These are phyloP conservation scores for Euthynnus affinis DNA, from an alignment of 2,797 vertebrate species.

Conservation along the genomic window DNA sequence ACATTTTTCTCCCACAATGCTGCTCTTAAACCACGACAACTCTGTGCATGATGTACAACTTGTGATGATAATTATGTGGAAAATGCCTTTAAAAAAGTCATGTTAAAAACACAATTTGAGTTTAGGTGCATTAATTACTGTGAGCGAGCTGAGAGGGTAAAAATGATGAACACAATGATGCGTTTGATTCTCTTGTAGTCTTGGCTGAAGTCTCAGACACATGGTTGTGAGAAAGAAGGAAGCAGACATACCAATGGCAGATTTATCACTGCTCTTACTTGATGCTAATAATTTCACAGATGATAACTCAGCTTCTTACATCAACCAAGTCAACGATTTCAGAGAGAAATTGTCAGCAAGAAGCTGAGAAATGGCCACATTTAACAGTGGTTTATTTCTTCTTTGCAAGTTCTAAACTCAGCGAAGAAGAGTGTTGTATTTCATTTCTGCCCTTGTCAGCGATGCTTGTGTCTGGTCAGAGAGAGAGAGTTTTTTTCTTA, in stretches of 20 bases:
- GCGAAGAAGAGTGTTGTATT: conserved; percentile 30
- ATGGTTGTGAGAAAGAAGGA: conserved; percentile 57
- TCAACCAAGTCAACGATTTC: conserved; percentile 51
- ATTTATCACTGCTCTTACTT: conserved; percentile 59
- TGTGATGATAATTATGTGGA: conserved; percentile 12
- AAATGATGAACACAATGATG: not conserved
- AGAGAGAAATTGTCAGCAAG: conserved; percentile 46
- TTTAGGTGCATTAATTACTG: not conserved
- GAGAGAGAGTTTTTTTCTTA: conserved; percentile 84
- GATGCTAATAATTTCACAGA: conserved; percentile 62
- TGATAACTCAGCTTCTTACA: conserved; percentile 64
- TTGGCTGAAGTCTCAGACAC: conserved; percentile 25
- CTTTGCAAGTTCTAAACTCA: conserved; percentile 30
- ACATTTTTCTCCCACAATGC: conserved; percentile 6
- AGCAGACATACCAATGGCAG: conserved; percentile 42
- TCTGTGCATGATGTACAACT: conserved; percentile 24
- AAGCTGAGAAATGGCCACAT: conserved; percentile 31
- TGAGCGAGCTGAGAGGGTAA: not conserved
- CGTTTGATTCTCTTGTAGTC: not conserved
- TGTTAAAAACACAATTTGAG: not conserved
- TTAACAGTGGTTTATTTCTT: conserved; percentile 50
- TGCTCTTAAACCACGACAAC: not conserved
- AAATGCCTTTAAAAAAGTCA: not conserved
- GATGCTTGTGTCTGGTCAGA: conserved; percentile 22
- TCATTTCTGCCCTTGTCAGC: conserved; percentile 32